These are phyloP conservation scores for Ovis canadensis DNA, from an alignment of 2,113 vertebrate species.

Conservation along the genomic window DNA sequence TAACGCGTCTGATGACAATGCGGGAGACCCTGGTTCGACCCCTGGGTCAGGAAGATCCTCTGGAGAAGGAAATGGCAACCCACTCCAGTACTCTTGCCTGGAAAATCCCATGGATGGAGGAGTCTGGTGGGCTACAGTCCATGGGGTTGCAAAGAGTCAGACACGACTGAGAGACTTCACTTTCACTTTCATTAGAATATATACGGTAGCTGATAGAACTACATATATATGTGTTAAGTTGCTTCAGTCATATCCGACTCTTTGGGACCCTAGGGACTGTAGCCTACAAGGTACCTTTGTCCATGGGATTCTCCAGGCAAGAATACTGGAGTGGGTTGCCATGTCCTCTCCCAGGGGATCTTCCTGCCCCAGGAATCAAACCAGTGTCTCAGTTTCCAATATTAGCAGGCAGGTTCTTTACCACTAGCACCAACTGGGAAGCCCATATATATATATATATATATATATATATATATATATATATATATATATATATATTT, in stretches of 20 bases:
- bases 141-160: not conserved
- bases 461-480: not conserved
- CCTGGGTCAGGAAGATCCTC: not conserved
- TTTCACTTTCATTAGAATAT: not conserved
- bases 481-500: not conserved
- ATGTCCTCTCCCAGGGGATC: not conserved
- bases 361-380: not conserved
- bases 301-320: not conserved
- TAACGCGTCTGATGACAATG: not conserved
- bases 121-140: not conserved
- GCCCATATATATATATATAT: not conserved
- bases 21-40: accelerated
- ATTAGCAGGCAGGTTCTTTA: not conserved
- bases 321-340: not conserved
- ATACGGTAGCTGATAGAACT: not conserved
- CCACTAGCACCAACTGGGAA: not conserved
- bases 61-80: not conserved
- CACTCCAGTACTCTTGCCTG: not conserved
- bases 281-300: not conserved
- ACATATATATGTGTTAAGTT: too few species aligned
- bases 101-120: not conserved
- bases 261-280: not conserved
- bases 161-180: not conserved
- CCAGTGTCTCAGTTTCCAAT: not conserved
- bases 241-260: too few species aligned